phyloP scores from a whole-genome alignment of 2,888 invertebrate species.

The Cactoblastis cactorum region DNA sequence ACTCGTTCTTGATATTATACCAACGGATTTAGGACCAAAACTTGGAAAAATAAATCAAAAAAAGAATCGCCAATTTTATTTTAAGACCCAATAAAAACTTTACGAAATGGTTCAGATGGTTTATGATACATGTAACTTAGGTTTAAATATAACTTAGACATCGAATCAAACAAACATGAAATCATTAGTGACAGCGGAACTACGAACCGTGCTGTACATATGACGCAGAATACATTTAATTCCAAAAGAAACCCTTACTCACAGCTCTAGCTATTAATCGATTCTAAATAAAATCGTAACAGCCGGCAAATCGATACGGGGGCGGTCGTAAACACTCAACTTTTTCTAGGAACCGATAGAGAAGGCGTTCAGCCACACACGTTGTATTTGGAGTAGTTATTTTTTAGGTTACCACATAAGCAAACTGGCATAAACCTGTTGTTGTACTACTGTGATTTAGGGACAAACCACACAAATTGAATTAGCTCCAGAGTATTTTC shows the following conservation, averaged over 20 bases:
- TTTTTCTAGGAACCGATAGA: constrained; percentile 16
- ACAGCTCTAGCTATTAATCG: background rate
- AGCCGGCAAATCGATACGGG: constrained; percentile 17
- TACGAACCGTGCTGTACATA: background rate
- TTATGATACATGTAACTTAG: too few relatives aligned
- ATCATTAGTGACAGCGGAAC: too few relatives aligned
- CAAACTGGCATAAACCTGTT: background rate
- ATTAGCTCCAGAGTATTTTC: too few relatives aligned
- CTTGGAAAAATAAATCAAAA: too few relatives aligned
- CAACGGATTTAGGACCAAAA: too few relatives aligned
- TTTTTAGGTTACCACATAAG: background rate
- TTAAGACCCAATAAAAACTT: too few relatives aligned
- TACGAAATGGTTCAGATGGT: too few relatives aligned
- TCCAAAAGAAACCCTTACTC: background rate
- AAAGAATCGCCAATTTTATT: too few relatives aligned
- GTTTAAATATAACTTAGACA: too few relatives aligned
- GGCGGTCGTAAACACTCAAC: constrained; percentile 17
- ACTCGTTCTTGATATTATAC: too few relatives aligned
- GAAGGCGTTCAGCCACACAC: background rate
- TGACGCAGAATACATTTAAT: background rate
- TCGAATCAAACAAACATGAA: background rate
- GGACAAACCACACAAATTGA: too few relatives aligned
- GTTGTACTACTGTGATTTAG: too few relatives aligned
- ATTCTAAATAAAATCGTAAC: background rate
- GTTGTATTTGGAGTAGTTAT: background rate